These are phyloP conservation scores for Agrochola macilenta DNA, from an alignment of 2,888 invertebrate genomes.

Conservation along the genomic window DNA sequence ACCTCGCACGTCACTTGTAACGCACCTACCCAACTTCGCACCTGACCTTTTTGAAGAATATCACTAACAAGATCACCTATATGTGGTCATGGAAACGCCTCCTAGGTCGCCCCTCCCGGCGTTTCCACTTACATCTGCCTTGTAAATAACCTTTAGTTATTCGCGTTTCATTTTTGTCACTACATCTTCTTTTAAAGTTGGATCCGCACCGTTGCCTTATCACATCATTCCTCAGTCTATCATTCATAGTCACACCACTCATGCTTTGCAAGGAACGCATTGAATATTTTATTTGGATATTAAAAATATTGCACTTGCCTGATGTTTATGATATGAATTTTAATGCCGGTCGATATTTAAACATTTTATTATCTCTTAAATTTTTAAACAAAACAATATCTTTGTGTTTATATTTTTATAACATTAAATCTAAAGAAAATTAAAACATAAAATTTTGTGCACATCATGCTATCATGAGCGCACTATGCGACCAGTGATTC, in stretches of 20 bases:
- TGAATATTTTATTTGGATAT: background rate
- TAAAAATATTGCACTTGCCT: conserved; percentile 1
- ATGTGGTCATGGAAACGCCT: too few species aligned
- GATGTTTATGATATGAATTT: conserved; percentile 8
- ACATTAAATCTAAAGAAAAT: conserved; percentile 5
- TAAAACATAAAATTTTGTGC: conserved; percentile 39
- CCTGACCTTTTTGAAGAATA: too few species aligned
- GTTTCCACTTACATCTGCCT: too few species aligned
- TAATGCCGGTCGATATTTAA: conserved; percentile 1
- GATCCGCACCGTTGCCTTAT: too few species aligned
- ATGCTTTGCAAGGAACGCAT: background rate
- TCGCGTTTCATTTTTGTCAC: too few species aligned
- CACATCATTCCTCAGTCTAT: too few species aligned
- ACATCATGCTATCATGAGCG: conserved; percentile 5
- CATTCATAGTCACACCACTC: background rate
- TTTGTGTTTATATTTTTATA: background rate
- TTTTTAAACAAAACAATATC: conserved; percentile 25
- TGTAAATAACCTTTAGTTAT: too few species aligned
- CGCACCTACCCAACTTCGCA: too few species aligned
- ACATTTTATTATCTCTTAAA: conserved; percentile 18
- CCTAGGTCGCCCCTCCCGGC: too few species aligned
- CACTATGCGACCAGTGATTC: conserved; percentile 67
- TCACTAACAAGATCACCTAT: too few species aligned
- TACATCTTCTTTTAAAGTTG: too few species aligned
- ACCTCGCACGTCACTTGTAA: too few species aligned